Percentiles rank a stretch among this genome's conserved stretches.
These are phyloP conservation scores for Tychaedon coryphoeus DNA, from an alignment of 2,113 vertebrate genomes.

Conservation along the genomic window DNA sequence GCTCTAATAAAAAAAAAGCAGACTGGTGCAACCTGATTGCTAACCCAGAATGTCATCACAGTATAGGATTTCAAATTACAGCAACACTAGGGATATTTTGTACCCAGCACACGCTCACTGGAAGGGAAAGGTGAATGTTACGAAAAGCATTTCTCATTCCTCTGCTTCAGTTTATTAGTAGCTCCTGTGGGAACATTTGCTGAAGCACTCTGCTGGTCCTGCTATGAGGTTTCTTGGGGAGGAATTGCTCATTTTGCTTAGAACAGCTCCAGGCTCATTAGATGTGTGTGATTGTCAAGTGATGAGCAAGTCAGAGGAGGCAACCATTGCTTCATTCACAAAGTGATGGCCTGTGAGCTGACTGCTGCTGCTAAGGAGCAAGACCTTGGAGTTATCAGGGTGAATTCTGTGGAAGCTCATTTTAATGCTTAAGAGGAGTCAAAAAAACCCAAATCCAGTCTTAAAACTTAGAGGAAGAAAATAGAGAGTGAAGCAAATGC, in stretches of 20 bases:
- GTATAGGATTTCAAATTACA: background rate
- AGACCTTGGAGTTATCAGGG: background rate
- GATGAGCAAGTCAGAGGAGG: background rate
- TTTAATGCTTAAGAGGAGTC: background rate
- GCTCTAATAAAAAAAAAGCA: background rate
- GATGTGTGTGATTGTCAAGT: background rate
- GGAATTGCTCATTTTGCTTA: background rate
- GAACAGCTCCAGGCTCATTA: background rate
- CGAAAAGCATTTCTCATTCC: background rate
- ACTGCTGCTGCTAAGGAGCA: background rate
- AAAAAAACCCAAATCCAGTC: background rate
- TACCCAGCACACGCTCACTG: background rate
- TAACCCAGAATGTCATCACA: background rate
- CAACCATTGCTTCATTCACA: background rate
- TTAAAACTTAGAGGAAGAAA: background rate
- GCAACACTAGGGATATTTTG: background rate
- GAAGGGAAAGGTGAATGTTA: background rate
- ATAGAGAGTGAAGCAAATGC: background rate
- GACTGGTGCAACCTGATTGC: background rate
- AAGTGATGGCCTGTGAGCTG: background rate
- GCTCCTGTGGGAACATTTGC: background rate
- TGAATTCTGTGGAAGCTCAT: background rate
- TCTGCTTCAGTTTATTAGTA: background rate
- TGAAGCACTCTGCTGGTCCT: background rate
- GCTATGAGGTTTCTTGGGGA: background rate